Evolutionary conservation across 2,113 vertebrate genomes (phyloP).

Genomic region (Etheostoma cragini): DNA sequence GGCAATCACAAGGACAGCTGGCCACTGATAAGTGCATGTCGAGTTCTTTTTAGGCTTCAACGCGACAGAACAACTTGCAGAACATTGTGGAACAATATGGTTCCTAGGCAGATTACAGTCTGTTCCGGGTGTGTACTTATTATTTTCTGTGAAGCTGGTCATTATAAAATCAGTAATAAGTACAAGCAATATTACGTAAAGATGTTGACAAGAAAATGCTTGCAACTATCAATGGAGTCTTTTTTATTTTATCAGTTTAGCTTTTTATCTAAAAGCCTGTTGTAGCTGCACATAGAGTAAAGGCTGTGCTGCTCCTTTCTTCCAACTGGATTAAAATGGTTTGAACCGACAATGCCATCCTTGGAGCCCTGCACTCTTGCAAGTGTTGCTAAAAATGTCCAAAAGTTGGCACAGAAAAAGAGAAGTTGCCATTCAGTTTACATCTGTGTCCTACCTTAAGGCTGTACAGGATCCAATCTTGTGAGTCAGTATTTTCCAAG

Average conservation of each 20-base stretch:
- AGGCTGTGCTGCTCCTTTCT: conserved; percentile 6
- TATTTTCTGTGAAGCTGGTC: not conserved
- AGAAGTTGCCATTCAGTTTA: conserved; percentile 36
- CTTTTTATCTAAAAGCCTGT: not conserved
- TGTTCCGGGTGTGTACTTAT: not conserved
- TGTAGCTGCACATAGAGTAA: not conserved
- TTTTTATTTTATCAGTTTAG: not conserved
- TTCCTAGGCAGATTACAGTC: not conserved
- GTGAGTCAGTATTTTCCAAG: conserved; percentile 47
- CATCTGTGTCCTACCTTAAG: conserved; percentile 49
- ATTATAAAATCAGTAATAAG: not conserved
- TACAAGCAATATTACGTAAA: not conserved
- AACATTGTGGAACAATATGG: conserved; percentile 4
- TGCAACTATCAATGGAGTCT: not conserved
- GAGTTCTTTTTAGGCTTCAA: conserved; percentile 11
- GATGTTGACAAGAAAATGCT: not conserved
- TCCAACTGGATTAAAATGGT: conserved; percentile 21
- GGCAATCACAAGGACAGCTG: conserved; percentile 41
- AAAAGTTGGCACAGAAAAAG: conserved; percentile 32
- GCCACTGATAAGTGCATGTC: conserved; percentile 10
- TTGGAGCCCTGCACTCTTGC: conserved; percentile 28
- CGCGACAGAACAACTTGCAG: conserved; percentile 1
- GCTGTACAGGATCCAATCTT: conserved; percentile 48
- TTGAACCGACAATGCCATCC: conserved; percentile 10
- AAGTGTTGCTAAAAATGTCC: conserved; percentile 47